Evolutionary conservation across 2,797 vertebrate species (phyloP).

Genomic region (Melanotaenia nigrans): DNA sequence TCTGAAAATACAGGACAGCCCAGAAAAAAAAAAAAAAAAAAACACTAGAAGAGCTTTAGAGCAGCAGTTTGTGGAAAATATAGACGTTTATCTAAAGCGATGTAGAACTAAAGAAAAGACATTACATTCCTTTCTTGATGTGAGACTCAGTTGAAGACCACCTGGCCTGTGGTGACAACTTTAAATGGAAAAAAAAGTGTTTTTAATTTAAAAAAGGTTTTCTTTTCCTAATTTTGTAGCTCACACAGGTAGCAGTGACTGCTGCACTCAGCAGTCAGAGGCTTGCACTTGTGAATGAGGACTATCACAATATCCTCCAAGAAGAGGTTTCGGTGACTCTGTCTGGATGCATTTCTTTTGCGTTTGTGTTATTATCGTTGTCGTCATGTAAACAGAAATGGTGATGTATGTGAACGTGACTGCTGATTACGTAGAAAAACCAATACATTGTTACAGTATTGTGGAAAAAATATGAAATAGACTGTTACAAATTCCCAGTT

Average conservation of each 20-base stretch:
- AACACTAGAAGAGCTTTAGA: conserved; percentile 51
- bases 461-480: conserved; percentile 73
- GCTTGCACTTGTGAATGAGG: conserved; percentile 73
- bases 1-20: conserved; percentile 70
- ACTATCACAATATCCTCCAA: conserved; percentile 67
- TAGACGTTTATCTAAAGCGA: conserved; percentile 58
- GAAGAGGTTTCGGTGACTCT: conserved; percentile 71
- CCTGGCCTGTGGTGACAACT: conserved; percentile 52
- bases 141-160: conserved; percentile 61
- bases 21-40: conserved; percentile 25
- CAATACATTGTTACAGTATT: conserved; percentile 64
- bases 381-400: conserved; percentile 70
- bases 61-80: conserved; percentile 44
- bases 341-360: conserved; percentile 70
- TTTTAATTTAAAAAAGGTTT: neutral
- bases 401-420: conserved; percentile 73
- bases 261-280: conserved; percentile 50
- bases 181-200: conserved; percentile 26
- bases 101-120: conserved; percentile 58
- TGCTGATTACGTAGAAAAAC: conserved; percentile 66
- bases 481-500: conserved; percentile 75
- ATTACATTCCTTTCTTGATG: conserved; percentile 73
- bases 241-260: conserved; percentile 63
- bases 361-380: conserved; percentile 56
- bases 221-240: conserved; percentile 55